Conservation (phyloP, 2,113 vertebrate species). For the Elephantulus edwardii region DNA sequence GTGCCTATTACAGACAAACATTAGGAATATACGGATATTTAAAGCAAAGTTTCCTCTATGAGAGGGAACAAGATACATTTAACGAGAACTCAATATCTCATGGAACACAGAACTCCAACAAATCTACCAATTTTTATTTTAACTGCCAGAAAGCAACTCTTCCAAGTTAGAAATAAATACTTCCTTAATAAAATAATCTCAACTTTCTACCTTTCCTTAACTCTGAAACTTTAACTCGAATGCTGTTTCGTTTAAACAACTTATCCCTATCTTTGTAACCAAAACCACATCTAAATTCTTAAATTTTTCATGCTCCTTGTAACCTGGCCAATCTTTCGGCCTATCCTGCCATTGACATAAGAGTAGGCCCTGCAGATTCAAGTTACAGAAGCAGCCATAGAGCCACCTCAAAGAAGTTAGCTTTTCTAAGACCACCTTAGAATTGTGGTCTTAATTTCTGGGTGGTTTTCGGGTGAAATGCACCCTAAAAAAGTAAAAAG, state of each 20-base stretch:
- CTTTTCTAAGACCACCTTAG: neutral
- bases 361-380: neutral
- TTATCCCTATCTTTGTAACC: conserved; percentile 28
- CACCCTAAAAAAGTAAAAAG: conserved; percentile 32
- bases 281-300: conserved; percentile 10
- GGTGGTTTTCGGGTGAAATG: neutral
- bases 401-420: conserved; percentile 9
- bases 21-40: conserved; percentile 14
- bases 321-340: neutral
- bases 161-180: conserved; percentile 51
- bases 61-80: neutral
- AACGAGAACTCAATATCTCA: conserved; percentile 32
- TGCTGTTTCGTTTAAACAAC: conserved; percentile 32
- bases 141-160: conserved; percentile 11
- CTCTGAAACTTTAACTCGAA: conserved; percentile 43
- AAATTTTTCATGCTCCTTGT: conserved; percentile 34
- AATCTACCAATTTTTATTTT: conserved; percentile 44
- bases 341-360: neutral
- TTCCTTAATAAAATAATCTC: neutral
- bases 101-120: conserved; percentile 3
- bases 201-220: conserved; percentile 22
- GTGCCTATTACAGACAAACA: conserved; percentile 12
- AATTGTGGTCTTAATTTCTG: conserved; percentile 1
- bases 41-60: conserved; percentile 4
- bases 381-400: neutral